Evolutionary conservation across 23 tunicate species (phyloP).

Genomic region (Ciona savignyi): DNA sequence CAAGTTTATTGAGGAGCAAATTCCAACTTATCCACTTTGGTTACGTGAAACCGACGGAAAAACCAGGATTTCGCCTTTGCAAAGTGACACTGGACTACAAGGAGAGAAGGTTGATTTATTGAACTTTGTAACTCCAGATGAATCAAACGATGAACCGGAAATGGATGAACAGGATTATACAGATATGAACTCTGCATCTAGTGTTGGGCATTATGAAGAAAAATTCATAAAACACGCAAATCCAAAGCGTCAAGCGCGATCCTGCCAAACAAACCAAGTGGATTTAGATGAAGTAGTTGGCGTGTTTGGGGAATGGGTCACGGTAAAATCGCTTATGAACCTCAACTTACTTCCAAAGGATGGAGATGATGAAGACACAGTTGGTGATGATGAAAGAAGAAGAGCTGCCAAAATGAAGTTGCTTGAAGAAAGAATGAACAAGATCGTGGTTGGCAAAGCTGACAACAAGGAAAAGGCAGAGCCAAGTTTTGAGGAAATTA

Average conservation of each 20-base stretch:
- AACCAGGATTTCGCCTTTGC: not conserved
- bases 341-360: not conserved
- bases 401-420: not conserved
- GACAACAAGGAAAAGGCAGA: not conserved
- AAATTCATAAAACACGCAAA: too few relatives aligned
- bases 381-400: not conserved
- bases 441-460: not conserved
- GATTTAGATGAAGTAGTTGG: not conserved
- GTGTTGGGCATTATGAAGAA: too few relatives aligned
- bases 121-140: not conserved
- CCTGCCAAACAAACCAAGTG: not conserved
- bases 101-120: not conserved
- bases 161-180: not conserved
- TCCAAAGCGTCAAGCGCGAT: not conserved
- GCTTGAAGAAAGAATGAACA: not conserved
- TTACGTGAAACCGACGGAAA: not conserved
- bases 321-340: not conserved
- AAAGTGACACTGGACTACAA: not conserved
- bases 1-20: not conserved
- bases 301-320: not conserved
- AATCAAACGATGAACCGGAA: not conserved
- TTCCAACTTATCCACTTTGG: not conserved
- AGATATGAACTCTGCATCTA: not conserved
- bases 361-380: not conserved
- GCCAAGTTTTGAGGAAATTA: not conserved